Evolutionary conservation across 2,888 invertebrate species (phyloP), one percentile per base, ranked within the genome.

Genomic region (Stenoptilia bipunctidactyla): DNA sequence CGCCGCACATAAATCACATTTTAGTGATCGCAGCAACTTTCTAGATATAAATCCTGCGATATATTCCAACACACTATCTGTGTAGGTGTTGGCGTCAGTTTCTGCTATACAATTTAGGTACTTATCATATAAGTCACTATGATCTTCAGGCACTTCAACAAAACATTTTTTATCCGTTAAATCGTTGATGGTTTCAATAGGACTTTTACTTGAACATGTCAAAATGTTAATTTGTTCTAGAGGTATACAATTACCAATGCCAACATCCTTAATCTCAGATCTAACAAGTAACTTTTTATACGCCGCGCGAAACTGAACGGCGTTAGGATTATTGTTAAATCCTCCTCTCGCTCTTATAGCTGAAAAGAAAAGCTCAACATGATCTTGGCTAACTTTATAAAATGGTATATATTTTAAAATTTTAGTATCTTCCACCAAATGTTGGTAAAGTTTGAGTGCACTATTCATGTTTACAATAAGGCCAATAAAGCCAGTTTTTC

Each of bases 401-500:
- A 41, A 1, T 5, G 46, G 41, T 1, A 44, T 1, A 33, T 43
- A 47, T 15, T 41, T 37, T 9, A 47, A 9, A 1, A 42, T 41
- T 20, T 40, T 15, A n/a, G 27, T 38, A 0, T 37, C 27, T 13
- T 37, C 20, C 0, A 47, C 41, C 5, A 44, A 20, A 2, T 47
- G 6, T 9, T 34, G 3, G 34, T 40, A 52, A 5, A 51, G 25
- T 13, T 13, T 1, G 6, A 49, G 14, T 3, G 48, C 42, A 37
- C 46, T 53, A 6, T 39, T 43, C 45, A 49, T 51, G 15, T 44
- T 20, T 3, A 49, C 39, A 9, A 52, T 39, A 0, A 52, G 27
- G 0, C 48, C 51, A 6, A 52, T 34, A 36, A 52, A 51, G 1
- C 52, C 50, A 1, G 52, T 52, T 15, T 50, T 53, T 40, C 50